A percentile compares a stretch with the other conserved stretches of the same genome.
phyloP scores from a whole-genome alignment of 2,113 vertebrate species.

The Cyphomyrus discorhynchus region DNA sequence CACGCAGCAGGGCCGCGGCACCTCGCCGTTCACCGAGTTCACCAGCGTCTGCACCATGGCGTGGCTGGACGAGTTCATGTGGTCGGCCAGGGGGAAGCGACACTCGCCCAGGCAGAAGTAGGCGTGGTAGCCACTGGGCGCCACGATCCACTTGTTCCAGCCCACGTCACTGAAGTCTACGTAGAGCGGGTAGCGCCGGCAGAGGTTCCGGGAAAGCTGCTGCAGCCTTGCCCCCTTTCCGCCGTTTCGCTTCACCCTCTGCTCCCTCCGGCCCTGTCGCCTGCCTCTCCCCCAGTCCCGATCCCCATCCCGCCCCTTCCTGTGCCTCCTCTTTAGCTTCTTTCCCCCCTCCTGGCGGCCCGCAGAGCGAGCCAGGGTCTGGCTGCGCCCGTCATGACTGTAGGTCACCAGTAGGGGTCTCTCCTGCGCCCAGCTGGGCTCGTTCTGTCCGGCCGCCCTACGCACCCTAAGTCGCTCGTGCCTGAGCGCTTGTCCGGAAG shows the following conservation, averaged over 20 bases:
- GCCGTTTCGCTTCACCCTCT: slow-evolving; percentile 58
- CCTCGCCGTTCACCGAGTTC: slow-evolving; percentile 67
- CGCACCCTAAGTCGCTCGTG: slow-evolving; percentile 53
- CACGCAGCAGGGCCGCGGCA: slow-evolving; percentile 68
- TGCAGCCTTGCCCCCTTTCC: slow-evolving; percentile 60
- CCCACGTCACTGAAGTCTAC: slow-evolving; percentile 73
- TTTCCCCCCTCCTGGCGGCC: slow-evolving; percentile 21
- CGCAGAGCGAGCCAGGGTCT: slow-evolving; percentile 53
- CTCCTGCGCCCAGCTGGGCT: slow-evolving; percentile 64
- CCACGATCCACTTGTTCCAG: slow-evolving; percentile 76
- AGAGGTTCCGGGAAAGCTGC: slow-evolving; percentile 57
- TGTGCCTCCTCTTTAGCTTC: slow-evolving; percentile 38
- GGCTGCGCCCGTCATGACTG: slow-evolving; percentile 62
- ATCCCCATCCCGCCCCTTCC: slow-evolving; percentile 30
- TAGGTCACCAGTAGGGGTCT: slow-evolving; percentile 72
- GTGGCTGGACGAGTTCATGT: slow-evolving; percentile 77
- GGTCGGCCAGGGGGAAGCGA: slow-evolving; percentile 69
- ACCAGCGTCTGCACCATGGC: slow-evolving; percentile 75
- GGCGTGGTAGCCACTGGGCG: slow-evolving; percentile 69
- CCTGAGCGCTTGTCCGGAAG: slow-evolving; percentile 21
- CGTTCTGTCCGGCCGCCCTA: slow-evolving; percentile 59
- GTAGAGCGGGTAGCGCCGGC: slow-evolving; percentile 66
- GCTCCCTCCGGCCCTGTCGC: slow-evolving; percentile 38
- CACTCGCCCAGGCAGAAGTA: slow-evolving; percentile 75
- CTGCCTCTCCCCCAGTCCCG: slow-evolving; percentile 36